Base-by-base conservation (phyloP, 1,140 invertebrate genomes). In the Drosophila pseudoobscura region DNA sequence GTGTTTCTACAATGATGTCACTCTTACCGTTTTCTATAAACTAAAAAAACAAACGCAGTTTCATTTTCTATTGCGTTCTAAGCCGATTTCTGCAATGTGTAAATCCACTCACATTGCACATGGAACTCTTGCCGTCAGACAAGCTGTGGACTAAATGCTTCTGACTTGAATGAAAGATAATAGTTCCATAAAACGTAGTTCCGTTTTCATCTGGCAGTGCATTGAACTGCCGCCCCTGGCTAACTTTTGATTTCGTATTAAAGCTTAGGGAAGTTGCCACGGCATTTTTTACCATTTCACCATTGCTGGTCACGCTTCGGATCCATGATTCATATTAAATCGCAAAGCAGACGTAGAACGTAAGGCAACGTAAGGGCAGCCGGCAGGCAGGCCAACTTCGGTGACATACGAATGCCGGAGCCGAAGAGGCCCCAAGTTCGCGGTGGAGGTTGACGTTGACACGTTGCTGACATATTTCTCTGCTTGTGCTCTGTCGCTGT, bases 391-490 rank as follows among this genome's bases (percentile, higher is more conserved):
- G 24, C 24, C 24, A 24, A 24, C 24, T 24, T 24, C 24, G 24
- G 24, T 24, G 24, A 24, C 24, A 24, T 5, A 24, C 24, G 24
- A 24, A 24, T 24, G 24, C 24, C 24, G 0, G 24, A 24, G 51
- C 68, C 69, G 71, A 74, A 35, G 71, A 59, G 53, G 57, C 64
- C 52, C 70, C 71, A 74, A 74, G 71, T 74, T 74, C 71, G 71
- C 63, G 47, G 31, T 9, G 31, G 35, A 39, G 9, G 49, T 29
- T 55, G 49, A 60, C 71, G 65, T 65, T 79, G 77, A 79, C 77
- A 80, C 78, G 78, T 80, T 73, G 55, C 68, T 80, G 56, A 76
- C 70, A 76, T 69, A 22, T 72, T 39, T 39, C 50, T 54, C 43
- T 29, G 41, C 15, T 24, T 2, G 2, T 24, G 24, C n/a, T 9